phyloP scores from a whole-genome alignment of 2,797 vertebrate species.

The Clarias laeviceps region DNA sequence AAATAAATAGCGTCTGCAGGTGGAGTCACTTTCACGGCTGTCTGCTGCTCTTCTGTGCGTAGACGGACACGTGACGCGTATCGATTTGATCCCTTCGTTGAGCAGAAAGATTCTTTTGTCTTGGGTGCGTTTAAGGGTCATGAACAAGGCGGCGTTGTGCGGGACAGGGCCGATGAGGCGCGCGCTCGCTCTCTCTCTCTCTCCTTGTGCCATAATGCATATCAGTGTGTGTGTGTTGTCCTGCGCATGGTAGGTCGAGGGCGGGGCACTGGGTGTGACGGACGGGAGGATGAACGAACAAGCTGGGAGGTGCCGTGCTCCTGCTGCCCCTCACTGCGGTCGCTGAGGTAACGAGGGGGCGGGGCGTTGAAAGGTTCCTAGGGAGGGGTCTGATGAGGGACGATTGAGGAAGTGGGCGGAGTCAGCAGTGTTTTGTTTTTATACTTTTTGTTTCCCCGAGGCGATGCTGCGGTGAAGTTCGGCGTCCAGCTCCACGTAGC shows the following conservation, averaged over 20 bases:
- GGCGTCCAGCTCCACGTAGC: constrained; percentile 78
- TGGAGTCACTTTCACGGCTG: constrained; percentile 57
- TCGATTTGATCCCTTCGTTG: background rate
- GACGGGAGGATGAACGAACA: background rate
- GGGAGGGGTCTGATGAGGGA: constrained; percentile 33
- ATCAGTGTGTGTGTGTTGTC: background rate
- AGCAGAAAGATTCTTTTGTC: background rate
- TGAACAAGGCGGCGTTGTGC: constrained; percentile 40
- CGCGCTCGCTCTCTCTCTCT: background rate
- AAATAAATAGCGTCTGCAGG: constrained; percentile 63
- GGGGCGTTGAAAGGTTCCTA: constrained; percentile 40
- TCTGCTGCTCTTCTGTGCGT: constrained; percentile 62
- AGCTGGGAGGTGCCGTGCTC: constrained; percentile 37
- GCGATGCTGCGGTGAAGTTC: constrained; percentile 81
- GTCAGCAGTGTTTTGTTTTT: constrained; percentile 54
- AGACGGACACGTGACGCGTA: background rate
- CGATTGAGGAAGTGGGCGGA: constrained; percentile 11
- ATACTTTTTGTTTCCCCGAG: constrained; percentile 89
- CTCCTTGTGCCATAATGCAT: background rate
- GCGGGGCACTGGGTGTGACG: constrained; percentile 24
- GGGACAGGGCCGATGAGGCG: constrained; percentile 40
- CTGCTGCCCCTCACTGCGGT: constrained; percentile 64
- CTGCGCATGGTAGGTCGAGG: background rate
- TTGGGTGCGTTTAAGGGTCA: constrained; percentile 50
- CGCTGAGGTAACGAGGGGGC: constrained; percentile 73